Evolutionary conservation across 2,797 vertebrate species (phyloP).

Genomic region (Crocidura indochinensis): DNA sequence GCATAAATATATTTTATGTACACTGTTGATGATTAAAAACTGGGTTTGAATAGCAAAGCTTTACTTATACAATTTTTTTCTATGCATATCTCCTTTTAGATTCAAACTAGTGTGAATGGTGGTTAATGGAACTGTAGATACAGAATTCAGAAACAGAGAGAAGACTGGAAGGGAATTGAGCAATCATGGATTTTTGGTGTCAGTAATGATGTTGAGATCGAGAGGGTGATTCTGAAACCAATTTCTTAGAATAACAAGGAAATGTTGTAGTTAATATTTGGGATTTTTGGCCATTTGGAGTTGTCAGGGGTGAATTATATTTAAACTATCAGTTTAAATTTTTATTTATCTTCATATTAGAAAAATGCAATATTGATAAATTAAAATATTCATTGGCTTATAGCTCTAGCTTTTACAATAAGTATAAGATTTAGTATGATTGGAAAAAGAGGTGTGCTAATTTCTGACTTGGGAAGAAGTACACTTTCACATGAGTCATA

Average conservation of each 20-base stretch:
- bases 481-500: slow-evolving; percentile 14
- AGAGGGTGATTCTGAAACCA: background rate
- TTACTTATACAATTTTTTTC: no score
- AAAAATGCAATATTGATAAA: slow-evolving; percentile 24
- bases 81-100: no score
- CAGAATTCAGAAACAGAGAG: no score
- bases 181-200: background rate
- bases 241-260: background rate
- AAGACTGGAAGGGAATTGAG: background rate
- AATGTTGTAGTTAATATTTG: background rate
- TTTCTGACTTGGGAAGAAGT: no score
- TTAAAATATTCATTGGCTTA: slow-evolving; percentile 16
- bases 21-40: no score
- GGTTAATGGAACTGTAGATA: no score
- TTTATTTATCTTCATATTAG: slow-evolving; percentile 36
- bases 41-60: no score
- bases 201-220: no score
- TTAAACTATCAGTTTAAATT: slow-evolving; percentile 29
- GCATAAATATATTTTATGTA: background rate
- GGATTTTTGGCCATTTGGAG: background rate
- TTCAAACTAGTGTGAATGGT: no score
- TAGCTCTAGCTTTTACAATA: slow-evolving; percentile 12
- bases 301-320: background rate
- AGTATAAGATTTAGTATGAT: background rate
- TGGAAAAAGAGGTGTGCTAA: background rate